These are phyloP conservation scores for Dynastes grantii DNA, from an alignment of 2,888 invertebrate species.

Conservation along the genomic window DNA sequence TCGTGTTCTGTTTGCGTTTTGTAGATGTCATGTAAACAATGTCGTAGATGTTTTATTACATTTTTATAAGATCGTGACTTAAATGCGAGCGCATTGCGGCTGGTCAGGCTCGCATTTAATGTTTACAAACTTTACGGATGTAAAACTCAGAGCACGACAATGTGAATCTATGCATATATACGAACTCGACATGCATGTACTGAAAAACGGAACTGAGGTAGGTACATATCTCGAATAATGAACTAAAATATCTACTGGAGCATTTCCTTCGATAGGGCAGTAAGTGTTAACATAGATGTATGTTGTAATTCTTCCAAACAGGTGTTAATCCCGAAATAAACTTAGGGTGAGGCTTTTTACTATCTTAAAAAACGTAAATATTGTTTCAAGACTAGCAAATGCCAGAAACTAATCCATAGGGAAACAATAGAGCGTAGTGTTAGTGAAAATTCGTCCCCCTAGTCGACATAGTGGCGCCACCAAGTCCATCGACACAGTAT, in stretches of 20 bases:
- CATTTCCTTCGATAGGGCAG: background rate
- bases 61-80: slow-evolving; percentile 65
- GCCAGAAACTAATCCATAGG: no score
- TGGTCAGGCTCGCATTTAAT: slow-evolving; percentile 59
- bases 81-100: slow-evolving; percentile 62
- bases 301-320: background rate
- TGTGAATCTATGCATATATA: slow-evolving; percentile 41
- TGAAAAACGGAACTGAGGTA: background rate
- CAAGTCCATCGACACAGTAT: no score
- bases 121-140: slow-evolving; percentile 56
- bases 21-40: slow-evolving; percentile 66
- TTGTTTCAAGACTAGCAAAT: no score
- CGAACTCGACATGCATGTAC: background rate
- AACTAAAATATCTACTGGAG: background rate
- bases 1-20: slow-evolving; percentile 62
- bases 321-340: background rate
- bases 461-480: no score
- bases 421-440: no score
- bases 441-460: no score
- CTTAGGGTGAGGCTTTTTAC: background rate
- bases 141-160: slow-evolving; percentile 51
- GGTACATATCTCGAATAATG: background rate
- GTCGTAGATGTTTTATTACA: slow-evolving; percentile 65
- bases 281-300: background rate
- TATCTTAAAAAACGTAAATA: no score